Evolutionary conservation across 1,140 invertebrate genomes (phyloP), one percentile per base, ranked within the genome.

Genomic region (Cataglyphis hispanica): DNA sequence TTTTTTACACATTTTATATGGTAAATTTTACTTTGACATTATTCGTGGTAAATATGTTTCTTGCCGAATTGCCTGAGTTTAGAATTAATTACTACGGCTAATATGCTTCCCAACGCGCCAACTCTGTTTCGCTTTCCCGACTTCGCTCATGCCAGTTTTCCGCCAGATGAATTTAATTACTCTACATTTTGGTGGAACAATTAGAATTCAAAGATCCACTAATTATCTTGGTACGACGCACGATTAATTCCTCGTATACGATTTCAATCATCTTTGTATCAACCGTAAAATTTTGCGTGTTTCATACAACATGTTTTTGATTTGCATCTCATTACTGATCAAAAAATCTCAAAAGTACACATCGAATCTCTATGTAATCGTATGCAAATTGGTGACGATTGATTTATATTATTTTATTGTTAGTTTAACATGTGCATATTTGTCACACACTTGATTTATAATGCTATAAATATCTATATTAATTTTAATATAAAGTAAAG

Each of bases 71-170:
- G 37, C 6, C 46, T 4, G 53, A 83, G 27, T 83, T 81, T 61
- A 72, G 25, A 83, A 83, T 81, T 81, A 72, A 81, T 81, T 60
- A 81, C 53, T 60, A 81, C 11, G 19, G 22, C 66, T 81, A 81
- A 81, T 81, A 72, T 60, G 53, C 66, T 72, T 40, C 25, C 67
- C 53, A 11, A 3, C 19, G 19, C 25, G 37, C 10, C 50, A 40
- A n/a, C 19, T 70, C 34, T 19, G 16, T 13, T 72, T 50, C 3
- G 53, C 53, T 60, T 80, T 80, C 10, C 16, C 22, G 27, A 67
- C 40, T 27, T 70, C 5, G 31, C 46, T 69, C 56, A 53, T 16
- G 31, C 11, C 7, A 1, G 64, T 69, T 83, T 83, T 74, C 78
- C 78, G 27, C 19, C 37, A 46, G 67, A 83, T 74, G 53, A 74